Base-by-base conservation (phyloP, 2,797 vertebrate genomes). In the Chelon auratus region DNA sequence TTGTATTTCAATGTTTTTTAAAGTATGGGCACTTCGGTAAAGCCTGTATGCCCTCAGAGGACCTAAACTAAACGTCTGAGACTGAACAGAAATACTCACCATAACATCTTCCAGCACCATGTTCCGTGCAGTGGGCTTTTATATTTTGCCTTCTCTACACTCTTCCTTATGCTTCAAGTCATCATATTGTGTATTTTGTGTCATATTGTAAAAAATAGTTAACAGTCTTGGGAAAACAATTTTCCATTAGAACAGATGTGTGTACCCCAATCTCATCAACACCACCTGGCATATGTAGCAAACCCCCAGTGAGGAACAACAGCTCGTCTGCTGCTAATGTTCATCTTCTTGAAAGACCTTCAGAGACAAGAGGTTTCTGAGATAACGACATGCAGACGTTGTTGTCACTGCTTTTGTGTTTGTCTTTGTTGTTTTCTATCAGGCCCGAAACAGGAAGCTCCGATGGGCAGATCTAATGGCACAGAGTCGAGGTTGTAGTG, bases 301-400 rank as follows among this genome's bases (percentile, higher is more conserved):
- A 73, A 61, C 68, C 74, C 67, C 73, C 42, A 2, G 36, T 60
- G 72, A 75, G 40, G 33, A 56, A 18, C 7, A 40, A 55, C 52
- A 56, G 55, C 55, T 66, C 77, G 51, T 63, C 61, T 64, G 36
- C 68, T 47, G 67, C 36, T 72, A 20, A 33, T 66, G 39, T 47
- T 50, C 50, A 12, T 37, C 7, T 30, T 8, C 52, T 48, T 45
- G 5, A 62, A 55, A 67, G 55, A 60, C 39, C 43, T 48, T 40
- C 36, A 26, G 51, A 63, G 62, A 59, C 42, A 45, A 50, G 36
- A 56, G 0, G n/a, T 48, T 60, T 67, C 26, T 66, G 64, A 57
- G 55, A 53, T 66, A 62, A 73, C 64, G 79, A 65, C 53, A 68
- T 65, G 39, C 61, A 61, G 52, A 84, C 61, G 54, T 33, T 71